Evolutionary conservation across 1,140 invertebrate genomes (phyloP), one percentile per base, ranked within the genome.

Genomic region (Theocolax elegans): DNA sequence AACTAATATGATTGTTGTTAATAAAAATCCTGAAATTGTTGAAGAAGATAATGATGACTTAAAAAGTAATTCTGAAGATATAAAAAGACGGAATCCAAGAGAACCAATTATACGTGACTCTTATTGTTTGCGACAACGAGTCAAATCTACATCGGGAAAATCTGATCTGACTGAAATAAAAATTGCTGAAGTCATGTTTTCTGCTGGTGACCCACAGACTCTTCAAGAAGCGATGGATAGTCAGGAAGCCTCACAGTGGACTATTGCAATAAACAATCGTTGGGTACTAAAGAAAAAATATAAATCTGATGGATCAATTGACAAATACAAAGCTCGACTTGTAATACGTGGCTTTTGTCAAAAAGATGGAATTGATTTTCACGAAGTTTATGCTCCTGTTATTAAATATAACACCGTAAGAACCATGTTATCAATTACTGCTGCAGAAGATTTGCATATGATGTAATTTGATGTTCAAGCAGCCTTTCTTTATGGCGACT

Each of bases 401-500:
- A 40, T 27, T 4, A 40, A 27, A 13, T 35, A 66, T 27, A 17
- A 19, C 25, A 48, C 49, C 1, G 3, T 66, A 0, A 23, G 23
- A 13, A 17, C 44, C 1, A 6, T 66, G 3, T 27, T 54, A 19
- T 54, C 51, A 29, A 19, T 72, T 46, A 62, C 58, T 27, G 73
- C 58, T 12, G 54, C 29, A 19, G 49, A 67, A 44, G 40, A 48
- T 13, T 29, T 83, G 4, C 2, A 72, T n/a, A 73, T 83, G 51
- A 27, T 29, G 4, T 64, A 72, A 17, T 78, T 85, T 59, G 86
- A 87, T 74, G 80, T 84, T 0, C 73, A 77, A 68, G 78, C 82
- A 49, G 82, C 83, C 8, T 86, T 85, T 68, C 62, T 83, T 27
- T 77, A 86, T 75, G 78, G 79, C 35, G 53, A 75, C 3, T 48